Percentiles rank a stretch among this genome's conserved stretches.
Evolutionary conservation across 2,113 vertebrate genomes (phyloP).

Genomic region (Probosciger aterrimus): DNA sequence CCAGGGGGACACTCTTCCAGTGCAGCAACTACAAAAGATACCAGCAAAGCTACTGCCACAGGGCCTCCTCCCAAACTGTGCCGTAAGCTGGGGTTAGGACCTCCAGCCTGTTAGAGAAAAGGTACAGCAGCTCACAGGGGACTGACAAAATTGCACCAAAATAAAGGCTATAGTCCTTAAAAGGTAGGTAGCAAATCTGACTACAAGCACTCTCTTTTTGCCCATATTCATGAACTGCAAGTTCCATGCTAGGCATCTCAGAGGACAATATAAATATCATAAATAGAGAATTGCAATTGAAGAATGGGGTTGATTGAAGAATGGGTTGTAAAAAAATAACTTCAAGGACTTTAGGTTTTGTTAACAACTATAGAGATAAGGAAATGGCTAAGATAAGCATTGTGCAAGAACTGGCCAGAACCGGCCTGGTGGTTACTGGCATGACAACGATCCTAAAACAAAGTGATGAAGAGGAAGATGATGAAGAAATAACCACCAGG

Average conservation of each 20-base stretch:
- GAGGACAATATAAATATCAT: not conserved
- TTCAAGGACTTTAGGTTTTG: no score
- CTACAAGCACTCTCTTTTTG: not conserved
- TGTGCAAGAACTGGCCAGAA: no score
- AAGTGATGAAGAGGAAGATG: no score
- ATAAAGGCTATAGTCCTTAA: not conserved
- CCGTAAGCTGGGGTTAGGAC: rapidly evolving
- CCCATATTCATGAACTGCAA: not conserved
- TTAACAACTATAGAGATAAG: no score
- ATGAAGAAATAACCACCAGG: no score
- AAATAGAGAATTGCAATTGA: not conserved
- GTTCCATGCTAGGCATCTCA: not conserved
- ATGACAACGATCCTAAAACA: no score
- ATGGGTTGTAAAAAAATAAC: no score
- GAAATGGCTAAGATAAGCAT: no score
- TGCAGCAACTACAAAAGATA: not conserved
- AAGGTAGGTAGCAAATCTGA: not conserved
- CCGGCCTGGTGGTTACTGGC: no score
- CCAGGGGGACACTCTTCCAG: not conserved
- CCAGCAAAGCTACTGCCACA: not conserved
- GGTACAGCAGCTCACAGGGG: not conserved
- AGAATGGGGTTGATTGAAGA: no score
- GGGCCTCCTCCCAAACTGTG: not conserved
- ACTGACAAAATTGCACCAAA: not conserved
- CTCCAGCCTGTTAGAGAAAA: rapidly evolving